Conservation (phyloP, 2,113 vertebrate genomes). For the Xyliphius kryptos region DNA sequence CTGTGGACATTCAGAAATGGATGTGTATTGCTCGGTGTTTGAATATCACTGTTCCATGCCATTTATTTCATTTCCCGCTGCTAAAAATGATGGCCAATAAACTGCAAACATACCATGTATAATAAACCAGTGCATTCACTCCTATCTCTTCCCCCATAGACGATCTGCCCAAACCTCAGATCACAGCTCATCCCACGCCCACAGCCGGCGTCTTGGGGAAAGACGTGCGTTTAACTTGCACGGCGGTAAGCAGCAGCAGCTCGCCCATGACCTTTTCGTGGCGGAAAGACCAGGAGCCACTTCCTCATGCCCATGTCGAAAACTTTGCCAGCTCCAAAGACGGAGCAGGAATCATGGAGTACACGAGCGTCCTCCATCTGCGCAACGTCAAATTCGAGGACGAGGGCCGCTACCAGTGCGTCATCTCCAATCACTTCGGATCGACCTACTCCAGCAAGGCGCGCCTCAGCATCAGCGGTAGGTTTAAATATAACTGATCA, state of each 20-base stretch:
- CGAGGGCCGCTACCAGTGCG: slow-evolving; percentile 91
- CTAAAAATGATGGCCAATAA: no score
- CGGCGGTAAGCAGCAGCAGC: slow-evolving; percentile 86
- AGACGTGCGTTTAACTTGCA: slow-evolving; percentile 85
- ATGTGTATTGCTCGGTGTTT: no score
- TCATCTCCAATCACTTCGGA: slow-evolving; percentile 97
- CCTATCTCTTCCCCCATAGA: no score
- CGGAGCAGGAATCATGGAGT: slow-evolving; percentile 80
- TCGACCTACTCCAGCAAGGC: slow-evolving; percentile 94
- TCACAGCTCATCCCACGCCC: slow-evolving; percentile 82
- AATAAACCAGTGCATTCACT: no score
- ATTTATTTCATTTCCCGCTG: no score
- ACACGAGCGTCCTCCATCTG: slow-evolving; percentile 89
- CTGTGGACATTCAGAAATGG: no score
- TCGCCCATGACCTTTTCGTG: slow-evolving; percentile 91
- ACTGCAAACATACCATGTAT: no score
- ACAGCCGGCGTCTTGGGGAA: slow-evolving; percentile 81
- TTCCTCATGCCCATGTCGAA: slow-evolving; percentile 77
- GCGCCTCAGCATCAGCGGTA: slow-evolving; percentile 85
- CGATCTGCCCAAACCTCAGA: slow-evolving; percentile 91
- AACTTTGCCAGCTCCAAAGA: slow-evolving; percentile 79
- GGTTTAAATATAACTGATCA: no score
- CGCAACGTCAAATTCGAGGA: slow-evolving; percentile 79
- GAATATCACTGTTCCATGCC: no score
- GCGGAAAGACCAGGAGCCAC: slow-evolving; percentile 89